Conservation (phyloP, 1,140 invertebrate species). For the Cepaea nemoralis region DNA sequence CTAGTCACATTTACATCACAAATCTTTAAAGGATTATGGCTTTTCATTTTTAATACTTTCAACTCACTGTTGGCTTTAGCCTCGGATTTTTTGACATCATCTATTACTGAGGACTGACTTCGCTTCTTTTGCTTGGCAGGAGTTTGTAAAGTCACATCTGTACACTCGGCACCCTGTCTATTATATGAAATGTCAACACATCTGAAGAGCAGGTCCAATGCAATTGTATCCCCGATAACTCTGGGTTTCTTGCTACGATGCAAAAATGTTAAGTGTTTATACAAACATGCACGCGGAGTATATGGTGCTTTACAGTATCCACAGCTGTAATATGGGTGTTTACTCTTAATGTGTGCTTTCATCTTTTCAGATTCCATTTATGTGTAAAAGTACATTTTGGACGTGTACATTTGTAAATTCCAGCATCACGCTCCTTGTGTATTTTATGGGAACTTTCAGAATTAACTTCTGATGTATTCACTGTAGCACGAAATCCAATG, state of each 20-base stretch:
- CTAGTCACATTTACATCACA: not conserved
- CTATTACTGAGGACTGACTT: not conserved
- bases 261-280: not conserved
- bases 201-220: not conserved
- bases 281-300: not conserved
- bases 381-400: not conserved
- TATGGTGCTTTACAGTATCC: conserved; percentile 17
- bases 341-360: not conserved
- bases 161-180: no score
- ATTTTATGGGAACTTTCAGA: no score
- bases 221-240: not conserved
- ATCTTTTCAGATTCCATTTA: not conserved
- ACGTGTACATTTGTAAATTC: not conserved
- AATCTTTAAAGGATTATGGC: no score
- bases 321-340: conserved; percentile 14
- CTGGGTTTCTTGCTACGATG: not conserved
- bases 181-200: not conserved
- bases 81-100: not conserved
- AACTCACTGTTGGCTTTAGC: no score
- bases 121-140: no score
- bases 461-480: no score
- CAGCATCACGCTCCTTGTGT: no score
- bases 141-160: no score
- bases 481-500: no score
- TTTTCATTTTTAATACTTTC: no score